phyloP scores from a whole-genome alignment of 2,113 vertebrate genomes.

The Odocoileus virginianus region DNA sequence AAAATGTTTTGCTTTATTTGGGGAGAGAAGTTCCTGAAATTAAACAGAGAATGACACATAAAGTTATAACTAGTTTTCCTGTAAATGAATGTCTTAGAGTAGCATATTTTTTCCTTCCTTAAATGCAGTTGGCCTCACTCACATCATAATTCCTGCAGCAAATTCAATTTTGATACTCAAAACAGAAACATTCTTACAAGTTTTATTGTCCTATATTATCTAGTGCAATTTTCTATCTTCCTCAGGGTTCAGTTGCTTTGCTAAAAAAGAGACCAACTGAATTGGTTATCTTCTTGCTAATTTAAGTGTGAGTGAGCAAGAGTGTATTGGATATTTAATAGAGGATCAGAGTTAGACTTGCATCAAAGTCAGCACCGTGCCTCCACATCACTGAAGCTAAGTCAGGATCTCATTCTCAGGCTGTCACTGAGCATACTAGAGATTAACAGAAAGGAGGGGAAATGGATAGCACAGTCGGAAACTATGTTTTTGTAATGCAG shows the following conservation, averaged over 20 bases:
- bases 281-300: not conserved
- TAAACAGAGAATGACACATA: not conserved
- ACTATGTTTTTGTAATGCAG: not conserved
- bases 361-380: fast-evolving
- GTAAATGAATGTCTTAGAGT: conserved; percentile 35
- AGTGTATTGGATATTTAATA: not conserved
- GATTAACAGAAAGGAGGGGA: not conserved
- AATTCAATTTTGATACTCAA: conserved; percentile 32
- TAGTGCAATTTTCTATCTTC: not conserved
- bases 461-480: not conserved
- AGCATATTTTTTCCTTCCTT: not conserved
- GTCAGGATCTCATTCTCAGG: not conserved
- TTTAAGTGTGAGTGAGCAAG: not conserved
- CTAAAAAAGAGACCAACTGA: not conserved
- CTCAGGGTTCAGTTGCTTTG: not conserved
- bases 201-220: not conserved
- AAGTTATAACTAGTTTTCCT: conserved; percentile 38
- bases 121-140: not conserved
- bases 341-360: not conserved
- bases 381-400: not conserved
- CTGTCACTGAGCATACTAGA: not conserved
- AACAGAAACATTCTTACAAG: not conserved
- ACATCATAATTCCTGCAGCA: not conserved
- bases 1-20: conserved; percentile 55
- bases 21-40: conserved; percentile 49